phyloP scores from a whole-genome alignment of 2,888 invertebrate species.

The Beris chalybata region DNA sequence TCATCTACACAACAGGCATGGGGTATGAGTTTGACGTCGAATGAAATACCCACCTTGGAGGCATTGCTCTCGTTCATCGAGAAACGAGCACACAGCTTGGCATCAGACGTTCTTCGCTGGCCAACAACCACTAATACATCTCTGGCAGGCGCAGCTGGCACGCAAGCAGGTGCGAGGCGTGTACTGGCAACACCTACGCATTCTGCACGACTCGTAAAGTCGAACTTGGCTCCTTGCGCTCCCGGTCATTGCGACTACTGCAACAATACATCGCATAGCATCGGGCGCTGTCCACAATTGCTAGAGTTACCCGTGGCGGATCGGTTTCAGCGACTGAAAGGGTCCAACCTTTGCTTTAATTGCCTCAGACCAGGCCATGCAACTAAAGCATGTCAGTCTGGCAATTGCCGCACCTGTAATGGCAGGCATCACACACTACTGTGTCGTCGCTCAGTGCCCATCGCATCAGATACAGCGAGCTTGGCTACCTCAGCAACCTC shows the following conservation, averaged over 20 bases:
- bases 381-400: constrained; percentile 26
- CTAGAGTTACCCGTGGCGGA: constrained; percentile 27
- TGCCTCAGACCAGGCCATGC: constrained; percentile 29
- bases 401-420: constrained; percentile 26
- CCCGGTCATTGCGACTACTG: not conserved
- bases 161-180: not conserved
- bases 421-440: constrained; percentile 9
- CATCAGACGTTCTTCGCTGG: not conserved
- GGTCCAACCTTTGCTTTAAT: constrained; percentile 32
- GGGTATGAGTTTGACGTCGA: not conserved
- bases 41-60: not conserved
- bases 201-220: not conserved
- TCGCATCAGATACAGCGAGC: too few species aligned
- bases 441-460: too few species aligned
- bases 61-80: not conserved
- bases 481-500: not conserved
- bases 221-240: not conserved
- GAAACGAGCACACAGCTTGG: not conserved
- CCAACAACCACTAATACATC: not conserved
- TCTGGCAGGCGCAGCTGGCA: not conserved
- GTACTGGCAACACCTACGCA: not conserved
- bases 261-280: constrained; percentile 15
- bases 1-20: not conserved
- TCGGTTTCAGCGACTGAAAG: constrained; percentile 21
- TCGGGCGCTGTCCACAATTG: constrained; percentile 21